Conservation (phyloP, 1,140 invertebrate genomes). For the Rhynchophorus ferrugineus region DNA sequence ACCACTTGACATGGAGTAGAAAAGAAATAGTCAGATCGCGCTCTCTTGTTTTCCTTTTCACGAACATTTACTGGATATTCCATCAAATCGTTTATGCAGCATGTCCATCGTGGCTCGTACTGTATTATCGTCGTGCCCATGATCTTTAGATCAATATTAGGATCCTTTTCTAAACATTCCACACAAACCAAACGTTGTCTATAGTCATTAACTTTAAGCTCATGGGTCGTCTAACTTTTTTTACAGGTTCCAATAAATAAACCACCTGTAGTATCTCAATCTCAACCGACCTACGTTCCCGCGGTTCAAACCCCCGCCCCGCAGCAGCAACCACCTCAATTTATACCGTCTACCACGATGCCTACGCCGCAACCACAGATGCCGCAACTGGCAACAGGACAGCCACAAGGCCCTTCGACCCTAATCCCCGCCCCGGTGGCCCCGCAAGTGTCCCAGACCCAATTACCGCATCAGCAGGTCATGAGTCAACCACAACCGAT, state of each 20-base stretch:
- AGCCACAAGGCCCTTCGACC: neutral
- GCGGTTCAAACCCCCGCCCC: slow-evolving; percentile 7
- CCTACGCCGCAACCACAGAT: neutral
- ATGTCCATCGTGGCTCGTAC: no score
- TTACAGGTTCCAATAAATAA: slow-evolving; percentile 10
- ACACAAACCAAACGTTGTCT: neutral
- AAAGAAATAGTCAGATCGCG: no score
- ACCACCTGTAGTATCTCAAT: neutral
- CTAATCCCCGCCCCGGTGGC: neutral
- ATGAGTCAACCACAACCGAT: slow-evolving; percentile 5
- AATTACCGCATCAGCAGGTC: slow-evolving; percentile 9
- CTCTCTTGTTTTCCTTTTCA: no score
- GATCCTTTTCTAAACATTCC: no score
- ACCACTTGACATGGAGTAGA: no score
- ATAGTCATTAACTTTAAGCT: neutral
- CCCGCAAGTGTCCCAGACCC: neutral
- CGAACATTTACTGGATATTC: no score
- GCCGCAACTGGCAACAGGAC: slow-evolving; percentile 1
- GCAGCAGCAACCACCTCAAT: slow-evolving; percentile 6
- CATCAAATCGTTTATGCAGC: no score
- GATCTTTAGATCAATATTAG: no score
- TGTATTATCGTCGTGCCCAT: no score
- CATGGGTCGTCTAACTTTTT: neutral
- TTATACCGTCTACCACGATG: neutral
- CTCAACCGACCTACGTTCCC: slow-evolving; percentile 5